Evolutionary conservation across 1,140 invertebrate species (phyloP).

Genomic region (Hylyphantes graminicola): DNA sequence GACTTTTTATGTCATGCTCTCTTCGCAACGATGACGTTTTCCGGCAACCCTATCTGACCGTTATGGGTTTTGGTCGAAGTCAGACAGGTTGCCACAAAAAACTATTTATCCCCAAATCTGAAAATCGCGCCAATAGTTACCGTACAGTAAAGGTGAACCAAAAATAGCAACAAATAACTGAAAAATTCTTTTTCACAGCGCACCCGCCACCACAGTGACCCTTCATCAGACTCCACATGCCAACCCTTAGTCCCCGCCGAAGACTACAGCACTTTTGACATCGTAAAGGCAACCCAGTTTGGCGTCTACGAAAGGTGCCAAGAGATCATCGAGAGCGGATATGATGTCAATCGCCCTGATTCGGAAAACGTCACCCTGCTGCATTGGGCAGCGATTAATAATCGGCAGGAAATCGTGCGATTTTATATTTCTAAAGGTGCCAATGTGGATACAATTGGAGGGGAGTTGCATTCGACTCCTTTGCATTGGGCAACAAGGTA

Average conservation of each 20-base stretch:
- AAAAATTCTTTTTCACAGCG: constrained; percentile 7
- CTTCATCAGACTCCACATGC: constrained; percentile 47
- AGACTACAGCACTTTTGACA: constrained; percentile 88
- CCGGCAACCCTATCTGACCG: too few species aligned
- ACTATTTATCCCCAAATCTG: too few species aligned
- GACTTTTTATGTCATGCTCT: too few species aligned
- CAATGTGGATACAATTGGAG: constrained; percentile 92
- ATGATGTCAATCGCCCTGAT: constrained; percentile 90
- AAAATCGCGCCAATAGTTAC: too few species aligned
- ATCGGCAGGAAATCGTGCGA: constrained; percentile 90
- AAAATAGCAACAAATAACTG: too few species aligned
- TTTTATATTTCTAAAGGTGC: constrained; percentile 90
- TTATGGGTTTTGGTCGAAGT: too few species aligned
- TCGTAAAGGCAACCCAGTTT: constrained; percentile 93
- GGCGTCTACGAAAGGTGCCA: constrained; percentile 85
- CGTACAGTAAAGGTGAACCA: too few species aligned
- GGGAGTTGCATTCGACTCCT: constrained; percentile 94
- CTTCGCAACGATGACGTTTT: too few species aligned
- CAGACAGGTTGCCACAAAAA: too few species aligned
- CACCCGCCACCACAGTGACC: constrained; percentile 56
- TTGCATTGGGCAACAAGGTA: constrained; percentile 96
- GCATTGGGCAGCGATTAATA: constrained; percentile 99
- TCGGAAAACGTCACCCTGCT: constrained; percentile 93
- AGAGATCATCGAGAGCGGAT: constrained; percentile 87
- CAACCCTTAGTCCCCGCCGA: constrained; percentile 68